Percentiles rank a stretch among this genome's conserved stretches.
Evolutionary conservation across 2,888 invertebrate genomes (phyloP).

Genomic region (Eumacrocentrus americanus): DNA sequence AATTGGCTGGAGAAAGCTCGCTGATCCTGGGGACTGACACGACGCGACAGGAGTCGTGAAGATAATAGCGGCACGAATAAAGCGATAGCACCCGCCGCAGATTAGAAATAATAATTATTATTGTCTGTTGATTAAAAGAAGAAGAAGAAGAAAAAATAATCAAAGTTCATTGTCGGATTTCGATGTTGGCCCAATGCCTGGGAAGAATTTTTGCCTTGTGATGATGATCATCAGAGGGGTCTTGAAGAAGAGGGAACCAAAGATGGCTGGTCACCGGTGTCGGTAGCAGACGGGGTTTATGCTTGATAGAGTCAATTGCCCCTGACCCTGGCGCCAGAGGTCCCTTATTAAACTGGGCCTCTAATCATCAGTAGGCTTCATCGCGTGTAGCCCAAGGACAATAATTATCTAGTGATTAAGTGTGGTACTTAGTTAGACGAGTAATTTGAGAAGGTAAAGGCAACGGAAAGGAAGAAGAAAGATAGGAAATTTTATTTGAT

Average conservation of each 20-base stretch:
- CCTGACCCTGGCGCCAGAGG: too few species aligned
- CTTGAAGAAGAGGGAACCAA: slow-evolving; percentile 46
- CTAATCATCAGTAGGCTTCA: too few species aligned
- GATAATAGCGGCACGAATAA: slow-evolving; percentile 40
- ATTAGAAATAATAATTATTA: slow-evolving; percentile 15
- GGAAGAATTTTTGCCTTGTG: slow-evolving; percentile 28
- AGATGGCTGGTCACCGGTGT: slow-evolving; percentile 56
- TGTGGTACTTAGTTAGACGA: too few species aligned
- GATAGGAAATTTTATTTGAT: not conserved
- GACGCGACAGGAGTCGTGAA: slow-evolving; percentile 46
- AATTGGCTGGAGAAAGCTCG: slow-evolving; percentile 62
- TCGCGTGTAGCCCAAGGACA: too few species aligned
- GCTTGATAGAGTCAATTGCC: slow-evolving; percentile 16
- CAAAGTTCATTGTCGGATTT: not conserved
- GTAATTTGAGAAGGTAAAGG: too few species aligned
- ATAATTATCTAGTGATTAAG: too few species aligned
- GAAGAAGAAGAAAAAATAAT: too few species aligned
- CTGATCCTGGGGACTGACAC: slow-evolving; percentile 70
- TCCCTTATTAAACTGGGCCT: not conserved
- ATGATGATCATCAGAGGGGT: slow-evolving; percentile 32
- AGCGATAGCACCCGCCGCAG: slow-evolving; percentile 57
- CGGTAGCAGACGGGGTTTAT: slow-evolving; percentile 59
- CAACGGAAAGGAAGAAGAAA: not conserved
- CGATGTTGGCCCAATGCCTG: slow-evolving; percentile 46
- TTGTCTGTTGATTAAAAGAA: too few species aligned